Evolutionary conservation across 1,140 invertebrate genomes (phyloP), one percentile per base, ranked within the genome.

Genomic region (Conopomorpha cramerella): DNA sequence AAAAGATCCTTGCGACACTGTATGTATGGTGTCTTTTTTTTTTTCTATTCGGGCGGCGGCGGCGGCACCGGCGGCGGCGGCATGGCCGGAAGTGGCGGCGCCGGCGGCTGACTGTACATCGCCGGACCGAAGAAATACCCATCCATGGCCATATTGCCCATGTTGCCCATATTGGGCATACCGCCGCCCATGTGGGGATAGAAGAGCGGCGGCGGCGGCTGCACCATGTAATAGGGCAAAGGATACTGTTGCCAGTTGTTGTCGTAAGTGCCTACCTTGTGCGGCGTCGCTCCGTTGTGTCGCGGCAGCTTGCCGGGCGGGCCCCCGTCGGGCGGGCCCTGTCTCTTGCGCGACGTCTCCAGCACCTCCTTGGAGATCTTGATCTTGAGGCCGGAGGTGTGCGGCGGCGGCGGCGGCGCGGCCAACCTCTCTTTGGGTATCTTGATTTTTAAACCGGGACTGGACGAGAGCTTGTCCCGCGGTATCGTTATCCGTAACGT

Each of bases 301-400:
- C 63, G 46, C 34, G 57, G 18, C 35, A 64, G 25, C 51, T 78
- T 77, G 30, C 41, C 43, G 26, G 72, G 61, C 2, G 64, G 67
- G 2, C 51, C 64, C 2, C 46, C 38, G 8, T 59, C 52, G 12
- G 34, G 19, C 6, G 23, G 31, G 4, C 48, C 50, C 13, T 42
- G 41, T 30, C 70, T 54, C 47, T 77, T 68, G 8, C 63, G 45
- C 2, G 67, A 67, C 4, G 58, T 61, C 37, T 77, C 76, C 27
- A 78, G 44, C 8, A 72, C 58, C 19, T 77, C 71, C 45, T 76
- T 76, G 1, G 73, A 62, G 30, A 79, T 77, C 49, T 77, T 78
- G 53, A 78, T 77, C 49, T 77, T 77, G 6, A 78, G 41, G 0
- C 66, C 63, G 2, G 64, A 45, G 1, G 51, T 37, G 34, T 66